These are phyloP conservation scores for Lithodes maja DNA, from an alignment of 2,888 invertebrate species.

Conservation along the genomic window DNA sequence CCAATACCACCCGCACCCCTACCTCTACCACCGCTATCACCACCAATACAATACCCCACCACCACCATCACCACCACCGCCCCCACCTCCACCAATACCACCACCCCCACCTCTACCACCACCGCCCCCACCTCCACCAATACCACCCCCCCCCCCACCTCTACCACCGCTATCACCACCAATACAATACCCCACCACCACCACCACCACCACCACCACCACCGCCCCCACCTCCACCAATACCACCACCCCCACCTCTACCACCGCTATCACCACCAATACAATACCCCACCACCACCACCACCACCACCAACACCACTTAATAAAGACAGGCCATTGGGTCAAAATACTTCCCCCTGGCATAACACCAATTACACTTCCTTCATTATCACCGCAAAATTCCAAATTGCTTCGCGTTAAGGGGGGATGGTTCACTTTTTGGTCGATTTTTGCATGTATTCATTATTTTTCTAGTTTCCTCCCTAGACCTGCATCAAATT, in stretches of 20 bases:
- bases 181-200: background rate
- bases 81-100: background rate
- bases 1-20: background rate
- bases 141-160: background rate
- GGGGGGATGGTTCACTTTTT: too few species aligned
- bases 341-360: background rate
- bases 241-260: background rate
- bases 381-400: background rate
- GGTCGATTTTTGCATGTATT: too few species aligned
- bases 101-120: background rate
- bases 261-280: background rate
- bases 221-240: background rate
- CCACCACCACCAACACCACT: background rate
- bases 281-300: background rate
- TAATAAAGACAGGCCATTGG: background rate
- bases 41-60: background rate
- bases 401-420: background rate
- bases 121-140: background rate
- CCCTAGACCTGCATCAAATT: too few species aligned
- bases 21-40: background rate
- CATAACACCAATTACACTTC: background rate
- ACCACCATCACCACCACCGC: background rate
- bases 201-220: background rate
- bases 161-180: background rate
- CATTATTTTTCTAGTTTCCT: too few species aligned